phyloP scores from a whole-genome alignment of 2,113 vertebrate genomes.

The Lynx canadensis region DNA sequence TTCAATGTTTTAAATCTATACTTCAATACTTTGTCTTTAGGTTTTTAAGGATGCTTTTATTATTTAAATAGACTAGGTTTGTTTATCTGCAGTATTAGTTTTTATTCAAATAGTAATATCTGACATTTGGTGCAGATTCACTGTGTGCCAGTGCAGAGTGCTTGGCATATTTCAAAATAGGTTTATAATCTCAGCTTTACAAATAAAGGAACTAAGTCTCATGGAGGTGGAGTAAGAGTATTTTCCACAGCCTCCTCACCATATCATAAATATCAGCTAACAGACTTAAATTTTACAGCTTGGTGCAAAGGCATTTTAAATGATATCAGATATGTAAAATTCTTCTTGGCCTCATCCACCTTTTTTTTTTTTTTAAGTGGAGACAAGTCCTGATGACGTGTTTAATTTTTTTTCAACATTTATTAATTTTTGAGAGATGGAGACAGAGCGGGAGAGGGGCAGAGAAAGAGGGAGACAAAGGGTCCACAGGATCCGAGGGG shows the following conservation, averaged over 20 bases:
- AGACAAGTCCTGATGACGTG: not conserved
- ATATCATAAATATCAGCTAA: not conserved
- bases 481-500: too few relatives aligned
- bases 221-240: not conserved
- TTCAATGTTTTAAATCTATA: not conserved
- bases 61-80: not conserved
- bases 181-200: not conserved
- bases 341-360: not conserved
- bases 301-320: not conserved
- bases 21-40: not conserved
- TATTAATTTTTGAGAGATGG: too few relatives aligned
- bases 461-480: too few relatives aligned
- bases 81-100: not conserved
- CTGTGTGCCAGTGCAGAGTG: not conserved
- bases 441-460: too few relatives aligned
- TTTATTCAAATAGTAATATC: not conserved
- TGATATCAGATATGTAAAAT: not conserved
- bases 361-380: not conserved
- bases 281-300: not conserved
- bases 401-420: not conserved
- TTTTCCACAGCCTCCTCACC: not conserved
- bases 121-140: not conserved
- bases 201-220: not conserved
- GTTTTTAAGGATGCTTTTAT: not conserved
- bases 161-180: not conserved